These are phyloP conservation scores for Ceratothoa steindachneri DNA, from an alignment of 2,888 invertebrate genomes.

Conservation along the genomic window DNA sequence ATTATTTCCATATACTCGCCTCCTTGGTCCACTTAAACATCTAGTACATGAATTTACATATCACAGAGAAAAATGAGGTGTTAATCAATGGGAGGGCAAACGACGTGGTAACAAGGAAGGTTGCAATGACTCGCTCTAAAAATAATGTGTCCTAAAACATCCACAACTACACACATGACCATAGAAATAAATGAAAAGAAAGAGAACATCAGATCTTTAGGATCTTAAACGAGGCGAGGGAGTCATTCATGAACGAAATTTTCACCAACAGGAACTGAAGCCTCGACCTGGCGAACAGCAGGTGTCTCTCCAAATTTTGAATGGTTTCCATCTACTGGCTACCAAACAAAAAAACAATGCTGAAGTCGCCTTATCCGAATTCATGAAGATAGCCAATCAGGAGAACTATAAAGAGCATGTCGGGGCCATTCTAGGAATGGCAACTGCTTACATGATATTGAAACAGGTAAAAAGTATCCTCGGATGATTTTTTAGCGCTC, in stretches of 20 bases:
- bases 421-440: slow-evolving; percentile 78
- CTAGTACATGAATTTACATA: too few relatives aligned
- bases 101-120: too few relatives aligned
- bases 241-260: too few relatives aligned
- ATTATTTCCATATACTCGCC: neutral
- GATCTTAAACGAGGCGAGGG: too few relatives aligned
- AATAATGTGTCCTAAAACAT: too few relatives aligned
- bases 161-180: too few relatives aligned
- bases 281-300: slow-evolving; percentile 64
- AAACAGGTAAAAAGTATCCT: slow-evolving; percentile 60
- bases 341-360: slow-evolving; percentile 77
- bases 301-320: slow-evolving; percentile 66
- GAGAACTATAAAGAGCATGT: slow-evolving; percentile 69
- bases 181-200: too few relatives aligned
- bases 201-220: too few relatives aligned
- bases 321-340: slow-evolving; percentile 76
- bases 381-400: slow-evolving; percentile 67
- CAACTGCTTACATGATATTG: slow-evolving; percentile 75
- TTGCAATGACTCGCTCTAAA: too few relatives aligned
- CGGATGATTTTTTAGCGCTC: neutral
- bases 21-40: neutral
- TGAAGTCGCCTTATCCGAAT: slow-evolving; percentile 76
- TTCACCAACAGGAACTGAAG: slow-evolving; percentile 73
- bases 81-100: too few relatives aligned
- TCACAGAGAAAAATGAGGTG: too few relatives aligned